Conservation (phyloP, 2,888 invertebrate genomes). For the Siphlonurus alternatus region DNA sequence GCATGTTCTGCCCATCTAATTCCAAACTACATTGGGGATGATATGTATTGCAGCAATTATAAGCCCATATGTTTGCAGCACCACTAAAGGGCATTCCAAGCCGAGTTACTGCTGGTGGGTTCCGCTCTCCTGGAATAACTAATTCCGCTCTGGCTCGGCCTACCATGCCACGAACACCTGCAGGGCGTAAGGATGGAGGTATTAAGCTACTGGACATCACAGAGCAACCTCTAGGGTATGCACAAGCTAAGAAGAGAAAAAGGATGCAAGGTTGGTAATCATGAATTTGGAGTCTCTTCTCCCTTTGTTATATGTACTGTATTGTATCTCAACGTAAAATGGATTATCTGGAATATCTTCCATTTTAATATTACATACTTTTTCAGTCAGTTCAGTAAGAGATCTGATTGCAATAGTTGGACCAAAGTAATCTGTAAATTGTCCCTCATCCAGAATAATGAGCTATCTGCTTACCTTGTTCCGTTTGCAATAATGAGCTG, state of each 20-base stretch:
- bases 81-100: slow-evolving; percentile 86
- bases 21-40: too few relatives aligned
- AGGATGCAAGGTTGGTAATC: slow-evolving; percentile 47
- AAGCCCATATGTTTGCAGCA: too few relatives aligned
- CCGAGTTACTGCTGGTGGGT: slow-evolving; percentile 50
- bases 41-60: too few relatives aligned
- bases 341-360: slow-evolving; percentile 1
- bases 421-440: too few relatives aligned
- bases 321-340: not conserved
- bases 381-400: too few relatives aligned
- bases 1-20: too few relatives aligned
- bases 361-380: slow-evolving; percentile 15
- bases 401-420: too few relatives aligned
- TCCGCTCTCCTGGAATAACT: slow-evolving; percentile 34
- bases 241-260: slow-evolving; percentile 73
- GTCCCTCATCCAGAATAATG: too few relatives aligned
- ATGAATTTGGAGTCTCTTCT: too few relatives aligned
- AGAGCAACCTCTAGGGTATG: slow-evolving; percentile 75
- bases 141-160: slow-evolving; percentile 31
- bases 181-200: slow-evolving; percentile 69
- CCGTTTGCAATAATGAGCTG: too few relatives aligned
- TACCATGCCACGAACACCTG: slow-evolving; percentile 39
- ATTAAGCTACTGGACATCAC: slow-evolving; percentile 88
- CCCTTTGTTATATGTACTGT: too few relatives aligned
- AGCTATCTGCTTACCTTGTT: too few relatives aligned